These are phyloP conservation scores for Euzophera pinguis DNA, from an alignment of 2,888 invertebrate species.

Conservation along the genomic window DNA sequence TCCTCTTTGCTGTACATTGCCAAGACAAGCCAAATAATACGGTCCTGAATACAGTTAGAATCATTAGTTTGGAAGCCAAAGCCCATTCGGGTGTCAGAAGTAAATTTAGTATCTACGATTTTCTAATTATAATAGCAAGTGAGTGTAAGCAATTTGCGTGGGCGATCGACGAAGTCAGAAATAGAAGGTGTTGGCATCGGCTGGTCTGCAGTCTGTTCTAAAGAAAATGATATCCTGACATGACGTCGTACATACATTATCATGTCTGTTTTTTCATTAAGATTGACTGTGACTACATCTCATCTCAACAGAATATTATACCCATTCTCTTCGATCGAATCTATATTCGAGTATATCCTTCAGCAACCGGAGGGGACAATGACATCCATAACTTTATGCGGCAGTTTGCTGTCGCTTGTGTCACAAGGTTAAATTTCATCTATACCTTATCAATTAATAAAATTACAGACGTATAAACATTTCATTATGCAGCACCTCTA, in stretches of 20 bases:
- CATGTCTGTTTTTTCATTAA: neutral
- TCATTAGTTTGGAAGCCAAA: slow-evolving; percentile 29
- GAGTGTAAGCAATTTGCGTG: slow-evolving; percentile 76
- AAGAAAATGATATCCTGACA: slow-evolving; percentile 32
- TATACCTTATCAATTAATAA: too few relatives aligned
- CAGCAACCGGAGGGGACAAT: too few relatives aligned
- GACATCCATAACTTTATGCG: too few relatives aligned
- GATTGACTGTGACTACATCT: too few relatives aligned
- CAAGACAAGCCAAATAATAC: too few relatives aligned
- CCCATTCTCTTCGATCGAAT: too few relatives aligned
- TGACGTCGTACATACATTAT: slow-evolving; percentile 20
- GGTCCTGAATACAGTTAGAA: slow-evolving; percentile 5
- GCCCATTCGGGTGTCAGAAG: slow-evolving; percentile 32
- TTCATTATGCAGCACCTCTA: neutral
- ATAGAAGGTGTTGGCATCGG: slow-evolving; percentile 70
- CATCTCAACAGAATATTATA: too few relatives aligned
- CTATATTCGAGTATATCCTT: too few relatives aligned
- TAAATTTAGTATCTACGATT: slow-evolving; percentile 59
- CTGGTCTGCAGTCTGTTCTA: slow-evolving; percentile 40
- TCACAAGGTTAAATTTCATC: too few relatives aligned
- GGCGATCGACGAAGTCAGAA: slow-evolving; percentile 57
- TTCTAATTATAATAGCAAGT: slow-evolving; percentile 75
- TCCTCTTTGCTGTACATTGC: too few relatives aligned
- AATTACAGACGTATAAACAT: neutral
- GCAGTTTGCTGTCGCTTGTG: too few relatives aligned